These are phyloP conservation scores for Epiblema foenella DNA, from an alignment of 2,888 invertebrate genomes.

Conservation along the genomic window DNA sequence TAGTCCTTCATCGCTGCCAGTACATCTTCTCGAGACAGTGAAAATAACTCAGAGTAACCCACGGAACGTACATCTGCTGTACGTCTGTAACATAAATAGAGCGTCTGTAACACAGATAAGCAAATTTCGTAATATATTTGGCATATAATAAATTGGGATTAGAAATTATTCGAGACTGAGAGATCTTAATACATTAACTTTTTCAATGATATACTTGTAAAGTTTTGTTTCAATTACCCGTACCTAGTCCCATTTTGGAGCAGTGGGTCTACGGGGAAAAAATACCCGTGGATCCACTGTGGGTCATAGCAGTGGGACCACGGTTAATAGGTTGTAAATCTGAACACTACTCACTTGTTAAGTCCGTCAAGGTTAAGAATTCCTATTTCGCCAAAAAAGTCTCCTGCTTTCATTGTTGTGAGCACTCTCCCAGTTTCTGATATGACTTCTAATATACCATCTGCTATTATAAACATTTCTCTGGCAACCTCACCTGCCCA, in stretches of 20 bases:
- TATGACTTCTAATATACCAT: slow-evolving; percentile 97
- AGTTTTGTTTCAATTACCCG: no score
- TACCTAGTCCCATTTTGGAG: no score
- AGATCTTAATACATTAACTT: neutral
- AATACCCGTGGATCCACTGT: no score
- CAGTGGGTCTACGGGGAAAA: no score
- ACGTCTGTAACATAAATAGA: slow-evolving; percentile 85
- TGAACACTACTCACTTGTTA: slow-evolving; percentile 89
- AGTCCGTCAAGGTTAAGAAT: slow-evolving; percentile 97
- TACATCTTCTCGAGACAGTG: slow-evolving; percentile 96
- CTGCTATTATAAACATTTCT: slow-evolving; percentile 99
- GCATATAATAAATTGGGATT: no score
- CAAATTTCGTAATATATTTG: no score
- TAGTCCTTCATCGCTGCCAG: slow-evolving; percentile 98
- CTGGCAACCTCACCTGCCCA: slow-evolving; percentile 91
- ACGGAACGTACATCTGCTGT: slow-evolving; percentile 98
- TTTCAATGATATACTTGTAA: no score
- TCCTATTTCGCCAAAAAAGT: slow-evolving; percentile 99
- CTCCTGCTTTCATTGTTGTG: slow-evolving; percentile 98
- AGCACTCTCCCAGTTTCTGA: slow-evolving; percentile 96
- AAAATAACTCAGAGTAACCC: slow-evolving; percentile 97
- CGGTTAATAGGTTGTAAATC: no score
- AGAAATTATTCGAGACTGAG: no score
- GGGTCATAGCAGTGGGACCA: no score
- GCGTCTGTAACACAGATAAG: neutral